Evolutionary conservation across 2,888 invertebrate species (phyloP), one percentile per base, ranked within the genome.

Genomic region (Drosophila sordidapex): DNA sequence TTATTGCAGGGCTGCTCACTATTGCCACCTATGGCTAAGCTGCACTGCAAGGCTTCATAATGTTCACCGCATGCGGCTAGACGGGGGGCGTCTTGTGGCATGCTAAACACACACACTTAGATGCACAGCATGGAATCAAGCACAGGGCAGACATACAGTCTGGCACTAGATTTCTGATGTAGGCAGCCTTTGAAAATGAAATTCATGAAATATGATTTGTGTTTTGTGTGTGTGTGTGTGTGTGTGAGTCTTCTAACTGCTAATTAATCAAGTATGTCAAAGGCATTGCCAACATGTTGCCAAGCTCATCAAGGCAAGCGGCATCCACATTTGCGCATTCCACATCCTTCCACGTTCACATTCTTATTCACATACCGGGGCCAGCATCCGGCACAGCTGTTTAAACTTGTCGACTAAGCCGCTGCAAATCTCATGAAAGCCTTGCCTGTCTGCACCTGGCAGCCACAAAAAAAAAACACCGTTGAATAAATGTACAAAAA

Each of bases 401-500:
- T 81, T 79, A 79, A 85, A 87, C 76, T 87, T 87, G 82, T 74
- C 70, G 79, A 71, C 75, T 88, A 86, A 86, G 86, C 83, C 68
- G 80, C 75, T 71, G 83, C 78, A 88, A 86, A 87, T 86, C 86
- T 86, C 73, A 70, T 70, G 76, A 79, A 85, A 88, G 82, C 83
- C 68, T 69, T 69, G 75, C 66, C 82, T 82, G 85, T 88, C 86
- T 80, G 75, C 86, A 87, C 86, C 88, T 88, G 88, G 77, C 76
- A 68, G 68, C 51, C 53, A 35, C 56, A 65, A 38, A 40, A 57
- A 57, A 59, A 38, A 62, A 57, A 66, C 21, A n/a, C 15, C 70
- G 51, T 38, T n/a, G 29, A 60, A 60, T 43, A 73, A 69, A 68
- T 64, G 70, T 58, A 66, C 59, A 61, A 67, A 66, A 72, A 63